These are phyloP conservation scores for Microchrysa polita DNA, from an alignment of 2,888 invertebrate genomes.

Conservation along the genomic window DNA sequence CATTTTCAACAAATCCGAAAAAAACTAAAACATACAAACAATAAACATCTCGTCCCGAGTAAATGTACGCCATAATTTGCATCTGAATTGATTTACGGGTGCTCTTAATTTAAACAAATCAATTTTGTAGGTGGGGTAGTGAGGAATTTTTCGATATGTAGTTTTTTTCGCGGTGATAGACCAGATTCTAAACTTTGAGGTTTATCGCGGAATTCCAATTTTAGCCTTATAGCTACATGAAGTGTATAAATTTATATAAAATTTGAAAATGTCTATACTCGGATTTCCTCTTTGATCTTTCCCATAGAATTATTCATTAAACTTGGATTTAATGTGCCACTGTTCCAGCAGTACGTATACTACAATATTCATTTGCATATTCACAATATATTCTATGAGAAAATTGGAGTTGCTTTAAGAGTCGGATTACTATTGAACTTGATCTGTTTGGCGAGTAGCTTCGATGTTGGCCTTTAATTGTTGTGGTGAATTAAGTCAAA, in stretches of 20 bases:
- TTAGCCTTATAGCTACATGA: neutral
- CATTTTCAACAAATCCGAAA: neutral
- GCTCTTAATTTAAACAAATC: constrained; percentile 23
- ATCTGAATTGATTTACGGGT: constrained; percentile 22
- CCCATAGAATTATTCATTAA: constrained; percentile 6
- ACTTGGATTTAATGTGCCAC: constrained; percentile 5
- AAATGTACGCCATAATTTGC: constrained; percentile 24
- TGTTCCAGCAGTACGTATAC: constrained; percentile 1
- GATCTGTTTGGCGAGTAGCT: neutral
- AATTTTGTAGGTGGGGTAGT: constrained; percentile 18
- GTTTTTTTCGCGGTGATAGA: too few species aligned
- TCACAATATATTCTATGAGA: neutral
- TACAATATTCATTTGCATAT: constrained; percentile 19
- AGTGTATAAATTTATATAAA: too few species aligned
- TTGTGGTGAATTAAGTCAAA: constrained; percentile 8
- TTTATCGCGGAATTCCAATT: neutral
- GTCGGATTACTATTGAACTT: neutral
- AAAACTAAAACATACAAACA: neutral
- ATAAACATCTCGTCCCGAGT: constrained; percentile 12
- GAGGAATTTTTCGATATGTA: constrained; percentile 7
- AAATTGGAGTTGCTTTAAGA: neutral
- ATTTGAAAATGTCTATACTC: too few species aligned
- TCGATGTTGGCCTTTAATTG: constrained; percentile 14
- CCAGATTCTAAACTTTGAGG: neutral
- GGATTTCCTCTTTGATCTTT: neutral